Evolutionary conservation across 2,888 invertebrate genomes (phyloP).

Genomic region (Chromoteleia sp.): DNA sequence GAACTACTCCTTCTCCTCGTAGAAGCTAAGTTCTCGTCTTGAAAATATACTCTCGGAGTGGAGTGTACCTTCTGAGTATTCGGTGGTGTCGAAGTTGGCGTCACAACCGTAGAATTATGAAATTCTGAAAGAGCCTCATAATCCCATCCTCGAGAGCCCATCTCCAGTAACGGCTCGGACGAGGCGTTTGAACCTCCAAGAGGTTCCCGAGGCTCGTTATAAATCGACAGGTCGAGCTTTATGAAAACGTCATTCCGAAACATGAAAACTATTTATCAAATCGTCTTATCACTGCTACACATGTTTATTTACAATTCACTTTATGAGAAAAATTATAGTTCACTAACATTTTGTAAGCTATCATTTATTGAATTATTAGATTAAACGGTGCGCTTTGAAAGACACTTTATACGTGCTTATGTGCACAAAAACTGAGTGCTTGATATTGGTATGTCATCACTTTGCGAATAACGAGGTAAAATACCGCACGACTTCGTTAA

Average conservation of each 20-base stretch:
- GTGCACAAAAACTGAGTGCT: neutral
- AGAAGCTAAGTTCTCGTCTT: constrained; percentile 81
- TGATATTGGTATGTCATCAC: constrained; percentile 15
- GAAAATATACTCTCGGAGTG: constrained; percentile 88
- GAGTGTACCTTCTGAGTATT: constrained; percentile 76
- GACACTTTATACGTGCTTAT: constrained; percentile 3
- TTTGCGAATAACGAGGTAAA: constrained; percentile 19
- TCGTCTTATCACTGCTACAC: neutral
- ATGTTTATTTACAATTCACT: constrained; percentile 12
- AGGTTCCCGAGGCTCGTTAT: constrained; percentile 78
- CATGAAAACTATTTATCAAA: constrained; percentile 1
- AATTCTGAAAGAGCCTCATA: constrained; percentile 82
- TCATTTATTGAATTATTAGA: constrained; percentile 3
- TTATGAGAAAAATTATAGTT: neutral
- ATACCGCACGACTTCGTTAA: constrained; percentile 9
- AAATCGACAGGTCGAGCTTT: constrained; percentile 77
- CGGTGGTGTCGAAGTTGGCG: constrained; percentile 80
- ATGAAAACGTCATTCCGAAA: constrained; percentile 68
- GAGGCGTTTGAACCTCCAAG: constrained; percentile 78
- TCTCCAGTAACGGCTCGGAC: constrained; percentile 84
- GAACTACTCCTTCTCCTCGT: constrained; percentile 82
- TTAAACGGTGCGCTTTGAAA: constrained; percentile 5
- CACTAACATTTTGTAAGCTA: constrained; percentile 3
- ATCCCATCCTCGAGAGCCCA: constrained; percentile 83
- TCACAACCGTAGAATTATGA: constrained; percentile 78